Conservation (phyloP, 2,797 vertebrate species). For the Squalus acanthias region DNA sequence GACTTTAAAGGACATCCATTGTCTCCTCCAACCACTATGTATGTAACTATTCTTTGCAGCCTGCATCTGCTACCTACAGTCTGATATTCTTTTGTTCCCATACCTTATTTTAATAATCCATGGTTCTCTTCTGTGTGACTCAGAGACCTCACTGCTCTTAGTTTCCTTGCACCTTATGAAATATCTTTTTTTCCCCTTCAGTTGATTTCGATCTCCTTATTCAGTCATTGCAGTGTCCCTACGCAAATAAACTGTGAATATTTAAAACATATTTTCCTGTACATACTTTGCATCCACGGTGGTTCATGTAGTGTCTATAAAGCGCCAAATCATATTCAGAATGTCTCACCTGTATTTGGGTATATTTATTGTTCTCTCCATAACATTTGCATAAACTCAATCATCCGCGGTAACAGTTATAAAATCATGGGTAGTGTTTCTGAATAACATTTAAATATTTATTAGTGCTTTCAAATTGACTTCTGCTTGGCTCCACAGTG, state of each 20-base stretch:
- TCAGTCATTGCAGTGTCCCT: not conserved
- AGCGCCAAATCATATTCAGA: not conserved
- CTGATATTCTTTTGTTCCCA: not conserved
- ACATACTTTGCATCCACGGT: not conserved
- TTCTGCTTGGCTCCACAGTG: not conserved
- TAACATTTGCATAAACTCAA: not conserved
- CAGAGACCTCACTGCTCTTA: not conserved
- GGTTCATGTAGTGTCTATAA: not conserved
- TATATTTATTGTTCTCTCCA: not conserved
- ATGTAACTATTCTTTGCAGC: not conserved
- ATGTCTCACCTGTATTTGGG: not conserved
- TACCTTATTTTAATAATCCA: not conserved
- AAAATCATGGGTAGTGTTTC: not conserved
- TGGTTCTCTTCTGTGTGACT: not conserved
- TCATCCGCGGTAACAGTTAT: not conserved
- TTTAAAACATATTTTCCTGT: not conserved
- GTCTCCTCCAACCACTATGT: not conserved
- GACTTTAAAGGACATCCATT: not conserved
- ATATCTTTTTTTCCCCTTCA: not conserved
- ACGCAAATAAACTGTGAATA: not conserved
- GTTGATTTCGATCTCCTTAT: not conserved
- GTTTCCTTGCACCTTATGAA: not conserved
- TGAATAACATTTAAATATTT: conserved; percentile 24
- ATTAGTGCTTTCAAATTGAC: not conserved
- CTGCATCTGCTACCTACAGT: not conserved